Base-by-base conservation (phyloP, 2,888 invertebrate genomes). In the Corythucha ciliata region DNA sequence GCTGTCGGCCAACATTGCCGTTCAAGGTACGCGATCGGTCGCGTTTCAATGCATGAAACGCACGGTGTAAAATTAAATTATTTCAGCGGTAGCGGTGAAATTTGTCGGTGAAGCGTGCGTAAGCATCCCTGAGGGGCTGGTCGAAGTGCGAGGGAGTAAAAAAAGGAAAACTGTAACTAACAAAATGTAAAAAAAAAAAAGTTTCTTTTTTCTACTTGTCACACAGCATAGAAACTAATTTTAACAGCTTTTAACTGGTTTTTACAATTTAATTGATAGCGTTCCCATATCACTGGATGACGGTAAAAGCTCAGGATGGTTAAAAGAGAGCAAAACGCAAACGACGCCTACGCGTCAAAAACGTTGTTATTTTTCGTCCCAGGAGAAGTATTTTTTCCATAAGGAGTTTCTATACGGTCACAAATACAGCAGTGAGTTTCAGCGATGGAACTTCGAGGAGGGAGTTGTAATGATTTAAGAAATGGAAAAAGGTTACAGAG, bases 21-120 rank as follows among this genome's bases (percentile, higher is more conserved):
- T 65, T 14, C 64, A 64, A 58, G 64, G 65, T 65, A 53, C 55
- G 54, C 29, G n/a, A n/a, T n/a, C n/a, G n/a, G n/a, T n/a, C n/a
- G n/a, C 32, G 7, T 32, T 10, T 37, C 27, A 14, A 7, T 24
- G 10, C 8, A 6, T 39, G n/a, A 18, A 16, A 22, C 7, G 14
- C 21, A 10, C 8, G 21, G 14, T 22, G 41, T 29, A n/a, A 29
- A 29, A 29, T 29, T 29, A 10, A 29, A 10, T 20, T 47, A 33
- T 53, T 55, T 48, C 58, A 63, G 63, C 62, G 16, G 60, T 64
- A 25, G 62, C 59, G 6, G 59, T 64, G 5, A 56, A 62, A 16
- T 58, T 64, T 34, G 58, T 64, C 6, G 64, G 64, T 0, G 64
- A 64, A 48, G 64, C 64, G 0, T 62, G 62, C 52, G 61, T 63